A percentile compares a stretch with the other conserved stretches of the same genome.
These are phyloP conservation scores for Aurelia coerulea DNA, from an alignment of 30 jellyfish, hydroid and myxozoan genomes.

Conservation along the genomic window DNA sequence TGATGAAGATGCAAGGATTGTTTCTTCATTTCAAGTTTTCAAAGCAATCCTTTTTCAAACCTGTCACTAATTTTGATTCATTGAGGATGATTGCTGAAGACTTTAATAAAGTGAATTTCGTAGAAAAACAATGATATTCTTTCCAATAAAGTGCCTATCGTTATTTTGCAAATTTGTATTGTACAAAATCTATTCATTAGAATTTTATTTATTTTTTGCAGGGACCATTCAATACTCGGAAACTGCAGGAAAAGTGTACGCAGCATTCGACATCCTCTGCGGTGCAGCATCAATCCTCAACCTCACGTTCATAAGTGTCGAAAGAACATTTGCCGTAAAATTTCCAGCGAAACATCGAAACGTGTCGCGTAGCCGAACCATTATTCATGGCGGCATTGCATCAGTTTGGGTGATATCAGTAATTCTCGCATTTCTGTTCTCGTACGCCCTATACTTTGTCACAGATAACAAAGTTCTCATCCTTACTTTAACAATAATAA, in stretches of 20 bases:
- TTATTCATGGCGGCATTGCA: conserved; percentile 68
- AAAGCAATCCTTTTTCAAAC: too few relatives aligned
- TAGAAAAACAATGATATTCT: too few relatives aligned
- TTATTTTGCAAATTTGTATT: too few relatives aligned
- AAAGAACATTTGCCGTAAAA: conserved; percentile 64
- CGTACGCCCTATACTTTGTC: conserved; percentile 29
- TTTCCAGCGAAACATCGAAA: conserved; percentile 80
- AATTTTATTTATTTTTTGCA: neutral
- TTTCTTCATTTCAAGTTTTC: too few relatives aligned
- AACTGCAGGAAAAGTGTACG: conserved; percentile 40
- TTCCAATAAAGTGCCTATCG: too few relatives aligned
- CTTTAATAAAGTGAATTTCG: too few relatives aligned
- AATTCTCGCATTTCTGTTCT: conserved; percentile 55
- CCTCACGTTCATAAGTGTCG: conserved; percentile 67
- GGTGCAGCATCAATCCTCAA: conserved; percentile 85
- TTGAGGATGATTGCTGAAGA: too few relatives aligned
- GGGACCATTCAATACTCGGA: conserved; percentile 30
- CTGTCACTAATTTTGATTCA: too few relatives aligned
- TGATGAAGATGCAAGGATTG: too few relatives aligned
- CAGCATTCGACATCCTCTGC: conserved; percentile 75
- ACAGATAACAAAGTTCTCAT: conserved; percentile 6
- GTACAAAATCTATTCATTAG: too few relatives aligned
- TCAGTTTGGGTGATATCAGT: conserved; percentile 68
- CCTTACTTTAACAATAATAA: conserved; percentile 36
- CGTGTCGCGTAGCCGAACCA: conserved; percentile 61